Conservation (phyloP, 2,797 vertebrate genomes). For the Gymnoscopelus braueri region DNA sequence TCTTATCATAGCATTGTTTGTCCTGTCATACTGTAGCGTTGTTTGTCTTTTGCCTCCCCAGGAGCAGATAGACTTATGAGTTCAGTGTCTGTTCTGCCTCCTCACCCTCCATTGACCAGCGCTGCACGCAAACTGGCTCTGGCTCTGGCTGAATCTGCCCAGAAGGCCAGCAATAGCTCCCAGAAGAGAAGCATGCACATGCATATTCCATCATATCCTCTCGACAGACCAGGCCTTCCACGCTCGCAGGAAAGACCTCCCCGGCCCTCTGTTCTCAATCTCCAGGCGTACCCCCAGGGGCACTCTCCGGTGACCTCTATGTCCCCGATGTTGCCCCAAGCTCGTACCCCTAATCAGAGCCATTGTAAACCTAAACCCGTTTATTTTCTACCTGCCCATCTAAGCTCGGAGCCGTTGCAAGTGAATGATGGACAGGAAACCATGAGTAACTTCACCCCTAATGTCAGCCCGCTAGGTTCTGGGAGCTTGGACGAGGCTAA, state of each 20-base stretch:
- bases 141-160: constrained; percentile 93
- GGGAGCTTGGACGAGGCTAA: constrained; percentile 74
- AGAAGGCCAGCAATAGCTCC: constrained; percentile 87
- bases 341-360: constrained; percentile 45
- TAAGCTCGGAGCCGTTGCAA: constrained; percentile 73
- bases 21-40: constrained; percentile 81
- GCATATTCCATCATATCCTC: constrained; percentile 62
- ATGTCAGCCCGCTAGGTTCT: constrained; percentile 72
- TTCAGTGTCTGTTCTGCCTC: constrained; percentile 97
- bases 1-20: constrained; percentile 80
- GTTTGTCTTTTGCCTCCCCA: constrained; percentile 83
- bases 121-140: constrained; percentile 95
- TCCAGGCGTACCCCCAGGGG: constrained; percentile 62
- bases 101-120: constrained; percentile 92
- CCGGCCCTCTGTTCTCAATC: constrained; percentile 69
- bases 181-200: constrained; percentile 84
- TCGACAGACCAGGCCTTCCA: constrained; percentile 66
- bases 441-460: constrained; percentile 73
- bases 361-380: constrained; percentile 51
- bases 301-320: constrained; percentile 36
- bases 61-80: constrained; percentile 89
- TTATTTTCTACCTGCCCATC: constrained; percentile 57
- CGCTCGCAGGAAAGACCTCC: constrained; percentile 62
- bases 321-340: constrained; percentile 54
- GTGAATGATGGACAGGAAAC: constrained; percentile 65